Percentiles rank a stretch among this genome's conserved stretches.
Conservation (phyloP, 2,888 invertebrate species). For the Oscheius myriophilus region DNA sequence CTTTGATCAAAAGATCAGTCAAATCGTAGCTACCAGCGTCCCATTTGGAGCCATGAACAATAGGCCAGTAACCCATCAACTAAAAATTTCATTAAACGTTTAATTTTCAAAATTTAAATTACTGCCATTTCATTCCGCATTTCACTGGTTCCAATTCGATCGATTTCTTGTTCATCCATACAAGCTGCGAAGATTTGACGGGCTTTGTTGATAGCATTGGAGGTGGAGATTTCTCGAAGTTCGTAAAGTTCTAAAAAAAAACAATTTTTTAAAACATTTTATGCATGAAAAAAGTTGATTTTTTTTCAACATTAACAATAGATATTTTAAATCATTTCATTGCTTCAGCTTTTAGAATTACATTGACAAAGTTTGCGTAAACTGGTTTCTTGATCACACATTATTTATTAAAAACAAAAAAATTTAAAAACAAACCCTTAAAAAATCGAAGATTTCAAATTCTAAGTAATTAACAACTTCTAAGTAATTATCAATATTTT, state of each 20-base stretch:
- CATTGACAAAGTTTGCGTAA: too few species aligned
- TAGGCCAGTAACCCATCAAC: slow-evolving; percentile 61
- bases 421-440: too few species aligned
- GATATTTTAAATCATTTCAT: too few species aligned
- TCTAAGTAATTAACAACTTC: too few species aligned
- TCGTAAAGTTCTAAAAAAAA: slow-evolving; percentile 60
- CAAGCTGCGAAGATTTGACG: slow-evolving; percentile 60
- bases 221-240: slow-evolving; percentile 47
- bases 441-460: too few species aligned
- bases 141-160: slow-evolving; percentile 50
- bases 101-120: slow-evolving; percentile 6
- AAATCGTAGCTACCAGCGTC: slow-evolving; percentile 41
- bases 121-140: slow-evolving; percentile 55
- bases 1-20: slow-evolving; percentile 55
- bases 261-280: background rate
- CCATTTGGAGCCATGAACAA: slow-evolving; percentile 56
- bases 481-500: too few species aligned
- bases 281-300: too few species aligned
- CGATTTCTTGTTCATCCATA: slow-evolving; percentile 60
- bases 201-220: slow-evolving; percentile 59
- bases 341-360: too few species aligned
- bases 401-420: too few species aligned
- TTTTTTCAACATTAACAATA: too few species aligned
- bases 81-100: slow-evolving; percentile 7
- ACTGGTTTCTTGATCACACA: too few species aligned